Percentiles rank a stretch among this genome's conserved stretches.
Conservation (phyloP, 64 coral and sea anemone species). For the Stichodactyla mertensii region DNA sequence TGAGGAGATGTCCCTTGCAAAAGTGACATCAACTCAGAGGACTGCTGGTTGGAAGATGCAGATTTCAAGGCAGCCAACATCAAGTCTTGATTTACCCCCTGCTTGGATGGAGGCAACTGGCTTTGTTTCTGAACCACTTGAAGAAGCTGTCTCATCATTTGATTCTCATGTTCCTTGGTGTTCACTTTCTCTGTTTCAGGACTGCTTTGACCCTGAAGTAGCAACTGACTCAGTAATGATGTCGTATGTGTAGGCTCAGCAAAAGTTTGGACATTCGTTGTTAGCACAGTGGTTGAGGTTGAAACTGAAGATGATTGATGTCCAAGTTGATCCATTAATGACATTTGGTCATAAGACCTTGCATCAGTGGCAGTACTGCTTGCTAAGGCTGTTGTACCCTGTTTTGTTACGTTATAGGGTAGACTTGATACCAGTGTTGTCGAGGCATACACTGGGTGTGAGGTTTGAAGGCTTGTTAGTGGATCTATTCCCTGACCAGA, state of each 20-base stretch:
- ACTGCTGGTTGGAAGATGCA: neutral
- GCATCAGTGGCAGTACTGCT: neutral
- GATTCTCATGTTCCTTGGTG: neutral
- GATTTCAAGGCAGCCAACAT: conserved; percentile 4
- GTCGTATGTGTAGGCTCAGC: neutral
- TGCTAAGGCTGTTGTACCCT: neutral
- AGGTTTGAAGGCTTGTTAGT: conserved; percentile 6
- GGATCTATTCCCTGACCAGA: neutral
- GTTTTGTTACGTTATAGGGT: neutral
- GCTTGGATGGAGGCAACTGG: neutral
- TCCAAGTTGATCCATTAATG: neutral
- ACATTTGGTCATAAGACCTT: neutral
- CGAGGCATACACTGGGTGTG: conserved; percentile 7
- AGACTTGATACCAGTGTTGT: conserved; percentile 15
- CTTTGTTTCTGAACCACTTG: conserved; percentile 5
- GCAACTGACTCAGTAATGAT: conserved; percentile 1
- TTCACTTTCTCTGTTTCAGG: neutral
- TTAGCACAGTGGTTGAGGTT: neutral
- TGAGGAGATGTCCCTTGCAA: conserved; percentile 10
- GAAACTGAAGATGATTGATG: neutral
- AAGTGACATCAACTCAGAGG: neutral
- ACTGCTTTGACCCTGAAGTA: neutral
- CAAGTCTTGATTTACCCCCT: neutral
- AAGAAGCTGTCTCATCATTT: conserved; percentile 14
- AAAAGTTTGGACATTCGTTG: neutral